Percentiles rank a stretch among this genome's conserved stretches.
phyloP scores from a whole-genome alignment of 2,888 invertebrate genomes.

The Cephus nigrinus region DNA sequence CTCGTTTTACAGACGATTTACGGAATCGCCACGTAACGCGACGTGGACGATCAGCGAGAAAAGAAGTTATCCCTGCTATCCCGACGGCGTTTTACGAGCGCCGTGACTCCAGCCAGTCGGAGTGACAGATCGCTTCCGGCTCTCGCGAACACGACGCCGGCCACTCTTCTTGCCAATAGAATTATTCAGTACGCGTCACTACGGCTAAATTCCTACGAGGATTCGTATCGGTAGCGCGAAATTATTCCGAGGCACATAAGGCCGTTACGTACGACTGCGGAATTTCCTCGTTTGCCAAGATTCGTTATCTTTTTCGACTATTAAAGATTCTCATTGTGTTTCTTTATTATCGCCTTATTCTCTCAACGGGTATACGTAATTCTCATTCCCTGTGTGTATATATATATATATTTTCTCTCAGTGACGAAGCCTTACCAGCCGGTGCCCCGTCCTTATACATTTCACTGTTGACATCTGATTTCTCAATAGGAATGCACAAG shows the following conservation, averaged over 20 bases:
- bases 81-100: not conserved
- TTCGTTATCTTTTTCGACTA: not conserved
- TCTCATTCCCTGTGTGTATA: not conserved
- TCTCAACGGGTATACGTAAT: not conserved
- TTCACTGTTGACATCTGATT: not conserved
- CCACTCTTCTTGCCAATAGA: slow-evolving; percentile 21
- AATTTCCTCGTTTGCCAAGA: not conserved
- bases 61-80: not conserved
- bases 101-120: not conserved
- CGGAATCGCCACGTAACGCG: not conserved
- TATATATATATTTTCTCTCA: not conserved
- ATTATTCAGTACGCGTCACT: slow-evolving; percentile 39
- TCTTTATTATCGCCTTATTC: not conserved
- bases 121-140: slow-evolving; percentile 56
- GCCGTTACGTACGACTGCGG: not conserved
- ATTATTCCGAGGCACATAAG: not conserved
- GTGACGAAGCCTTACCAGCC: not conserved
- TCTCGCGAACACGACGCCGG: slow-evolving; percentile 13
- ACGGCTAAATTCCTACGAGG: not conserved
- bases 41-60: not conserved
- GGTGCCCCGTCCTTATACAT: not conserved
- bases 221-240: not conserved
- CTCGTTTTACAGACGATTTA: not conserved
- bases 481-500: not conserved
- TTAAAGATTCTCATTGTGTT: not conserved